These are phyloP conservation scores for Quiscalus mexicanus DNA, from an alignment of 2,113 vertebrate species.

Conservation along the genomic window DNA sequence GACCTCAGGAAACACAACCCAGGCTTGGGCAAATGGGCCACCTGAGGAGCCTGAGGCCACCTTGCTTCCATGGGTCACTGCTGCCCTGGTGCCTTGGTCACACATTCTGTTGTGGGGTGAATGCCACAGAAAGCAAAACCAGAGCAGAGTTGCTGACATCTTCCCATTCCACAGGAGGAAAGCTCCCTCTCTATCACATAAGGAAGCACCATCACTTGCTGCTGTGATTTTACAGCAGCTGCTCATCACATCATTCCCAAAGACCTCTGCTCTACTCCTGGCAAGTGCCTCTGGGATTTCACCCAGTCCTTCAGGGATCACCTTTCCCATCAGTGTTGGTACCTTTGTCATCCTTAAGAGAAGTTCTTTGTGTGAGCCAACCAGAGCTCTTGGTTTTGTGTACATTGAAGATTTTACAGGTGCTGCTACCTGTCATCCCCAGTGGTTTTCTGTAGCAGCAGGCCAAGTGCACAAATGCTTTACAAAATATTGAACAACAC, in stretches of 20 bases:
- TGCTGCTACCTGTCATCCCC: neutral
- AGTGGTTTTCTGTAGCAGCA: neutral
- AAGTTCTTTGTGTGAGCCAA: neutral
- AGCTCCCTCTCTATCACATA: neutral
- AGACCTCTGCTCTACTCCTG: neutral
- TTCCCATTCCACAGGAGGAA: neutral
- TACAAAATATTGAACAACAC: constrained; percentile 39
- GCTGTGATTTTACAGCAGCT: neutral
- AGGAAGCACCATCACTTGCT: neutral
- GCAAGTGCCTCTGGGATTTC: neutral
- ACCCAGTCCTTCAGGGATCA: neutral
- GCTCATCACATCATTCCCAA: neutral
- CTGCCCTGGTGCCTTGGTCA: neutral
- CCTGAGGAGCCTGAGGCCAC: neutral
- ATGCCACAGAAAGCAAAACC: neutral
- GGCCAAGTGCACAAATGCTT: constrained; percentile 12
- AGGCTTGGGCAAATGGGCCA: neutral
- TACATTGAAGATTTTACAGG: neutral
- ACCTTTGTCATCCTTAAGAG: neutral
- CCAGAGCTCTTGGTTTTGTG: neutral
- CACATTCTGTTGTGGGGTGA: neutral
- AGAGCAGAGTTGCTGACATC: neutral
- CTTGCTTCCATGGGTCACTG: neutral
- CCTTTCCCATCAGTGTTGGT: neutral
- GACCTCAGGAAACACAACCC: neutral